phyloP scores from a whole-genome alignment of 2,888 invertebrate species.

The Eupithecia vulgata region DNA sequence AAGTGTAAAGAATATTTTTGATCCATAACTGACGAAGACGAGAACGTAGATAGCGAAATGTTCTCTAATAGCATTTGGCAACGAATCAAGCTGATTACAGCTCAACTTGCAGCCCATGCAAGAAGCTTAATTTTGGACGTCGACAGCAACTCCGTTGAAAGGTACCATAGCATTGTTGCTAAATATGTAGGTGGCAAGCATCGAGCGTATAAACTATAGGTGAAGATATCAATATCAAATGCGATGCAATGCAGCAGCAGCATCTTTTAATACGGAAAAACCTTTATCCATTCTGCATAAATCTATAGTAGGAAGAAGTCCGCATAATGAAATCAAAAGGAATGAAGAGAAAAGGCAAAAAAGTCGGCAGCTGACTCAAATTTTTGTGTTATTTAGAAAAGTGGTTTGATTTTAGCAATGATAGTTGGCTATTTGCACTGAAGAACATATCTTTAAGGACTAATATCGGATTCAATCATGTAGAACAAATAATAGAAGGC shows the following conservation, averaged over 20 bases:
- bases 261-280: conserved; percentile 33
- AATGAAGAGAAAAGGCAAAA: conserved; percentile 5
- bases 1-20: conserved; percentile 4
- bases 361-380: conserved; percentile 18
- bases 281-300: conserved; percentile 27
- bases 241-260: conserved; percentile 32
- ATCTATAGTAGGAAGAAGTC: conserved; percentile 29
- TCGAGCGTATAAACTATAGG: conserved; percentile 32
- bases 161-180: conserved; percentile 29
- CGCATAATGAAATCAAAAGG: no score
- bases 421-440: no score
- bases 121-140: neutral
- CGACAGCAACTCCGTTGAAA: conserved; percentile 8
- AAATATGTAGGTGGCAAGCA: conserved; percentile 36
- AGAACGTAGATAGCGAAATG: neutral
- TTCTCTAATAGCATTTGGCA: neutral
- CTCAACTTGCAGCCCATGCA: neutral
- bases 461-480: no score
- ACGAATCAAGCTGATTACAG: neutral
- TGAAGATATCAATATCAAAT: conserved; percentile 20
- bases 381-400: no score
- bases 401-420: no score
- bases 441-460: no score
- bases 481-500: no score
- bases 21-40: neutral